Base-by-base conservation (phyloP, 2,797 vertebrate genomes). In the Cephalopachus bancanus region DNA sequence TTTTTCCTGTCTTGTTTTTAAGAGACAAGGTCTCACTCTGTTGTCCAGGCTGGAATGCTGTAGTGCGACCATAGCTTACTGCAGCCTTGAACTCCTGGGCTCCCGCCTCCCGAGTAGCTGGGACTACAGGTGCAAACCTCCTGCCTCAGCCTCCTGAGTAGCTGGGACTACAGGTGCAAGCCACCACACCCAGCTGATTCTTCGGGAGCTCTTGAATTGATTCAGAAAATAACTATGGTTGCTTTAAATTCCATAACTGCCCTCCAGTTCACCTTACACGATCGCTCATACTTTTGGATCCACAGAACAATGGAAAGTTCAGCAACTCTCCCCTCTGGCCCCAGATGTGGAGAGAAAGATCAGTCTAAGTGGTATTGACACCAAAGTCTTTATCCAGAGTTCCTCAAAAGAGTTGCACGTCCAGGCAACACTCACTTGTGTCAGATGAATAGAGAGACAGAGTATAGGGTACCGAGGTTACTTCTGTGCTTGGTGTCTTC, bases 211-310 rank as follows among this genome's bases (percentile, higher is more conserved):
- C 37, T 76, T 86, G 78, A 78, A 81, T 75, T 89, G 88, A 91
- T 75, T 93, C n/a, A 94, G 94, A 57, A 92, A 95, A 65, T 72
- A 89, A 95, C 19, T 11, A 10, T 55, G 59, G 65, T 85, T 93
- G 55, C 33, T 96, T n/a, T 83, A 49, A 89, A 94, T 93, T 96
- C 74, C 89, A 60, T 33, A 91, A 33, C 57, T 33, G 62, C 22
- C 71, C 57, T 67, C 14, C 14, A 49, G 33, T 72, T 64, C 76
- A 65, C 37, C 62, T 93, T 69, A 92, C 28, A 33, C 28, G 59
- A 84, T 24, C 20, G 10, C n/a, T 64, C 22, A 85, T 7, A 14
- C 49, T 97, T 96, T 80, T 44, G 24, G 67, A 86, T 84, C 4
- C 57, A 79, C 7, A 80, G 55, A 94, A 89, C 60, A 88, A 78